phyloP scores from a whole-genome alignment of 2,797 vertebrate genomes.

The Calcarius lapponicus region DNA sequence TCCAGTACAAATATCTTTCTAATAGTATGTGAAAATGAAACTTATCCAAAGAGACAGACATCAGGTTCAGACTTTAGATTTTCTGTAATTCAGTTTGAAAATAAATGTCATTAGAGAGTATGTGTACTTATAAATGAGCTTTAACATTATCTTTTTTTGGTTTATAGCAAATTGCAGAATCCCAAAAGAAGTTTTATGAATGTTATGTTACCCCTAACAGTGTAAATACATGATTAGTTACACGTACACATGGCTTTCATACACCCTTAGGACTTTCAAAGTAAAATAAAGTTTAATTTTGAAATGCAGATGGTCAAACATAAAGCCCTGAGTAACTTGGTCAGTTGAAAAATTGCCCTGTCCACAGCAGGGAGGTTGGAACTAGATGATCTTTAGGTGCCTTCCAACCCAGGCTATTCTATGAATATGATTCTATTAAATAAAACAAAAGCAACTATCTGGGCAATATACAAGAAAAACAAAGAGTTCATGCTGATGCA shows the following conservation, averaged over 20 bases:
- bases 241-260: background rate
- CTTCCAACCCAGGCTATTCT: background rate
- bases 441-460: background rate
- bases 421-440: background rate
- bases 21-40: constrained; percentile 2
- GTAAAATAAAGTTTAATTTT: background rate
- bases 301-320: background rate
- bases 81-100: background rate
- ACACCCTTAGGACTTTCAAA: background rate
- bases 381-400: background rate
- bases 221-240: background rate
- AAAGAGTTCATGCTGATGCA: background rate
- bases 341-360: background rate
- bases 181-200: background rate
- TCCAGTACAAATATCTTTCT: background rate
- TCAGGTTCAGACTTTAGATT: background rate
- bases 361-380: background rate
- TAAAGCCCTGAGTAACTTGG: background rate
- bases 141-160: background rate
- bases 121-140: background rate
- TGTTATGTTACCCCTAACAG: background rate
- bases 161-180: background rate
- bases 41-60: background rate
- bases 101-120: background rate
- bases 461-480: background rate